Conservation (phyloP, 2,888 invertebrate species). For the Latrodectus elegans region DNA sequence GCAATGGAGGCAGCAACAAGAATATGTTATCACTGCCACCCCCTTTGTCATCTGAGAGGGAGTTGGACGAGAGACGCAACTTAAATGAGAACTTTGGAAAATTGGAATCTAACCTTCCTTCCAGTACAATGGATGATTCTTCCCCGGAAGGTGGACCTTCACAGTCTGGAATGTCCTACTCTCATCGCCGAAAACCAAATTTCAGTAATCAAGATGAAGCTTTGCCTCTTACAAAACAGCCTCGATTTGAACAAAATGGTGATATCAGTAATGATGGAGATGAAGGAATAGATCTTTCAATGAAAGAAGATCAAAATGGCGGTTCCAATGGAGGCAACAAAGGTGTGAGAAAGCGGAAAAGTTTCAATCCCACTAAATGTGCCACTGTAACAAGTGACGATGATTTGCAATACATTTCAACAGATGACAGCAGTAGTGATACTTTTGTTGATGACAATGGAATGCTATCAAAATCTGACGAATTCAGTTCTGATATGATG, state of each 20-base stretch:
- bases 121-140: conserved; percentile 58
- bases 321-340: conserved; percentile 75
- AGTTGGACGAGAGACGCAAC: conserved; percentile 20
- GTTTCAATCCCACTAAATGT: conserved; percentile 88
- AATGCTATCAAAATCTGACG: conserved; percentile 71
- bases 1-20: conserved; percentile 26
- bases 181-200: conserved; percentile 29
- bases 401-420: conserved; percentile 75
- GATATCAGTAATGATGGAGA: conserved; percentile 65
- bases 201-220: conserved; percentile 34
- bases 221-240: conserved; percentile 61
- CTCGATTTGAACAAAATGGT: conserved; percentile 55
- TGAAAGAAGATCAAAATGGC: conserved; percentile 59
- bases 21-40: conserved; percentile 35
- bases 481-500: conserved; percentile 65
- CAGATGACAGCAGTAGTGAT: conserved; percentile 80
- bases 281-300: conserved; percentile 66
- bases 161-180: conserved; percentile 18
- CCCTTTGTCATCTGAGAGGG: conserved; percentile 32
- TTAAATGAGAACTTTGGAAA: conserved; percentile 13
- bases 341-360: conserved; percentile 88
- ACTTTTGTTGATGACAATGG: conserved; percentile 76
- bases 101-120: conserved; percentile 41
- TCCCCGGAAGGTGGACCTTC: conserved; percentile 18
- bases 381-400: conserved; percentile 76